A percentile compares a stretch with the other conserved stretches of the same genome.
Conservation (phyloP, 2,888 invertebrate species). For the Cybosia mesomella region DNA sequence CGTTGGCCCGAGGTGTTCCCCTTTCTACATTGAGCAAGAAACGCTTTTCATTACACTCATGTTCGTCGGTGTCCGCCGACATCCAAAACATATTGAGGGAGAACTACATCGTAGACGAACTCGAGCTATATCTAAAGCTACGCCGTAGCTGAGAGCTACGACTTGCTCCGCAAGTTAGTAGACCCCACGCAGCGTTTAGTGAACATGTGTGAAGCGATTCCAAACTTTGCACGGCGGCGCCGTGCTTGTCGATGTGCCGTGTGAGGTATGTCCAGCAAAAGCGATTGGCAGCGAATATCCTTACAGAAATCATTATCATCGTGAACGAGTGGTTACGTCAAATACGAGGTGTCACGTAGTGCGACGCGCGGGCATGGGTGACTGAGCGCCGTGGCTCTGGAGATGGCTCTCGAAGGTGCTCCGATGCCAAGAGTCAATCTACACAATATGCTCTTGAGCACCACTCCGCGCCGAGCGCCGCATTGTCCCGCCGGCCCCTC, state of each 20-base stretch:
- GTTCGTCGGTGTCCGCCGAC: neutral
- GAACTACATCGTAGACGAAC: neutral
- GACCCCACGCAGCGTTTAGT: no score
- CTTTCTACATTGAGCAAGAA: no score
- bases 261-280: no score
- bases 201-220: neutral
- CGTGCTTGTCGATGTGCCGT: no score
- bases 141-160: neutral
- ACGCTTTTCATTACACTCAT: neutral
- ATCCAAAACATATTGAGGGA: neutral
- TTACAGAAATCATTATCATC: no score
- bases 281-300: no score
- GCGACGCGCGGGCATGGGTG: neutral
- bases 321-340: neutral
- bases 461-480: neutral
- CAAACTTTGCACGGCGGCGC: no score
- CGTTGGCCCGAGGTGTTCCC: no score
- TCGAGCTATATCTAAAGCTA: neutral
- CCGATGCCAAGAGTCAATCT: slow-evolving; percentile 32
- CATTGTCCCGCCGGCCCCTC: neutral
- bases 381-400: neutral
- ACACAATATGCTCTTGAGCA: slow-evolving; percentile 42
- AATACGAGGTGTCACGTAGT: neutral
- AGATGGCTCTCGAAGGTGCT: slow-evolving; percentile 25
- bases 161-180: neutral